Conservation (phyloP, 2,113 vertebrate genomes). For the human region GRCh38 chr14:79799501-79800000, state of each 20-base stretch:
- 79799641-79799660: background rate
- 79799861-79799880: background rate
- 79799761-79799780: background rate
- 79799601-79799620: background rate
- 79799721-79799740: background rate
- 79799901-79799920: background rate
- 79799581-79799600: too few relatives aligned
- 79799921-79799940: background rate
- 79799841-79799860: background rate
- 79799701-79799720: background rate
- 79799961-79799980: background rate
- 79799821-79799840: background rate
- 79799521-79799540: background rate
- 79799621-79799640: background rate
- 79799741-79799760: background rate
- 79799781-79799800: background rate
- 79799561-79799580: background rate
- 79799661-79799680: background rate
- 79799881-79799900: background rate
- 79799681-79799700: background rate
- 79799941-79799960: background rate
- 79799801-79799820: background rate
- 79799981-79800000: background rate
- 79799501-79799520: background rate
- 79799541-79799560: background rate